Evolutionary conservation across 1,140 invertebrate species (phyloP), one percentile per base, ranked within the genome.

Genomic region (Coenobita brevimanus): DNA sequence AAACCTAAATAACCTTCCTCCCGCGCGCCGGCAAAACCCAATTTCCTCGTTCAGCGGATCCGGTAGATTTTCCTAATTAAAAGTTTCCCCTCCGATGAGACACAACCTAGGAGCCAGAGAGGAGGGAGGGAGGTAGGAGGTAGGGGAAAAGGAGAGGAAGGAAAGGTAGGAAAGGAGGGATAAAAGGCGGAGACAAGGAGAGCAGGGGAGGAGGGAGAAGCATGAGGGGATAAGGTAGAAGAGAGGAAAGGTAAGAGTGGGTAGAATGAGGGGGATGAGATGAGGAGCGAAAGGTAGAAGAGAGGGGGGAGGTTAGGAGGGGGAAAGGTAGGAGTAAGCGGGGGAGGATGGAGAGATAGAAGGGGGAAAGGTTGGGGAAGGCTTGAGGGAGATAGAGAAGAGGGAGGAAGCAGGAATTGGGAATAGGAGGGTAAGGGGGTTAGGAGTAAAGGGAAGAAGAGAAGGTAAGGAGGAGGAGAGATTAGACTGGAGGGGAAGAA

Each of bases 161-260:
- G 75, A 78, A 27, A 78, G 75, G 57, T n/a, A 54, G 21, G 43
- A 24, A 54, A 54, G 27, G 75, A 54, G 21, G 30, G 75, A 78
- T 43, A 78, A 27, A 4, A 30, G 17, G 64, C 13, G 64, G 27
- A 24, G 24, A 24, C 6, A 27, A 30, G 27, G 24, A 24, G 27
- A 30, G 27, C 6, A 67, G 27, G 24, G 27, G 15, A 67, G 24
- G 27, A 30, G 27, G 27, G 24, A 67, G 64, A 67, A 67, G 64
- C 13, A 17, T 8, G 24, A 67, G 64, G 27, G 27, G 64, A 67
- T 8, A 24, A 67, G 24, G 27, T 6, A 30, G 64, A 67, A 30
- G 27, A 67, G 24, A 24, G 24, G 27, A 67, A 30, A 67, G 15
- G 8, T 13, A 30, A 67, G 64, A 67, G 27, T 13, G 27, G 24